phyloP scores from a whole-genome alignment of 2,888 invertebrate genomes.

The Ptychoptera albimana region DNA sequence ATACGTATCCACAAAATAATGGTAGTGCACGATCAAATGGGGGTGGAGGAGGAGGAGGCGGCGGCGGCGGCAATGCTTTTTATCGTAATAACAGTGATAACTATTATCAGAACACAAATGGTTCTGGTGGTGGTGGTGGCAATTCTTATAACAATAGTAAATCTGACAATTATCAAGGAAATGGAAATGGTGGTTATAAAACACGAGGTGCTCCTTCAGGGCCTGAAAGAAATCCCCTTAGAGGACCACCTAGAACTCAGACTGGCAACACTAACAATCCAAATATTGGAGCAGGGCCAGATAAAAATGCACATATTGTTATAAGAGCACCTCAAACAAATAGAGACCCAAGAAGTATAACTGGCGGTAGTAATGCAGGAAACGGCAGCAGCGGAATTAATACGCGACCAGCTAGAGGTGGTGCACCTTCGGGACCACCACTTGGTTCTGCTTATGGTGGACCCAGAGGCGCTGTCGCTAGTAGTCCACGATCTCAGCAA shows the following conservation, averaged over 20 bases:
- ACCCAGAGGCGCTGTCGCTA: too few relatives aligned
- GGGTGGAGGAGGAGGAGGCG: slow-evolving; percentile 14
- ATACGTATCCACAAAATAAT: slow-evolving; percentile 13
- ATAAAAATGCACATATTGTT: not conserved
- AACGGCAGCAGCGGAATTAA: slow-evolving; percentile 18
- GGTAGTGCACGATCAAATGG: slow-evolving; percentile 18
- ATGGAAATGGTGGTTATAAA: slow-evolving; percentile 15
- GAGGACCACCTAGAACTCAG: not conserved
- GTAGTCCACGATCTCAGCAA: too few relatives aligned
- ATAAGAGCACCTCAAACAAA: not conserved
- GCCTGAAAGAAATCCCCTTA: not conserved
- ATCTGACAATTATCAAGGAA: slow-evolving; percentile 16
- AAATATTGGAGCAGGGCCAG: not conserved
- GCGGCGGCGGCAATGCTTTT: slow-evolving; percentile 11
- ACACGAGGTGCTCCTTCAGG: slow-evolving; percentile 8
- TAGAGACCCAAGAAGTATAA: not conserved
- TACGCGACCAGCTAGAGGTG: not conserved
- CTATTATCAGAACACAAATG: slow-evolving; percentile 9
- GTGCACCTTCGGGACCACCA: too few relatives aligned
- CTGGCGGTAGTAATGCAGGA: slow-evolving; percentile 11
- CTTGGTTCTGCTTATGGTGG: too few relatives aligned
- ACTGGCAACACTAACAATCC: not conserved
- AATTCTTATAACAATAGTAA: slow-evolving; percentile 11
- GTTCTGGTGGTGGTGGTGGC: slow-evolving; percentile 14
- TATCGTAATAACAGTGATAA: slow-evolving; percentile 6